Percentiles rank a stretch among this genome's conserved stretches.
Conservation (phyloP, 2,888 invertebrate genomes). For the Penaeus monodon region DNA sequence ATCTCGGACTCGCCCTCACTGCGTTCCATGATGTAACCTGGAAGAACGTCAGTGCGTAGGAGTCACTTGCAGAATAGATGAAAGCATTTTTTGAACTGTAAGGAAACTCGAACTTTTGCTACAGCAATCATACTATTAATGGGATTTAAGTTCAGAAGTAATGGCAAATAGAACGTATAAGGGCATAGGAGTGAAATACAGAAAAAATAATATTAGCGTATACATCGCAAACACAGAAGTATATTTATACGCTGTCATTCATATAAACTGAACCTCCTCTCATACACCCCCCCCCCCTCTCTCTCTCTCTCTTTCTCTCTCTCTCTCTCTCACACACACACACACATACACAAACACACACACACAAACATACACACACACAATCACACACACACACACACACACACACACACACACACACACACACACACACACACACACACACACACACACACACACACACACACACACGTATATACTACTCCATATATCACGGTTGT, state of each 20-base stretch:
- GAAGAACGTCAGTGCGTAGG: not conserved
- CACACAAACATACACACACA: not conserved
- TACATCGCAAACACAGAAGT: too few relatives aligned
- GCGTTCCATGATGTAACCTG: constrained; percentile 84
- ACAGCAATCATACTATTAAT: not conserved
- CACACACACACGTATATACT: not conserved
- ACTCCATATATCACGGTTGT: not conserved
- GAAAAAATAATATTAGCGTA: too few relatives aligned
- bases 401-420: constrained; percentile 1
- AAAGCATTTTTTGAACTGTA: not conserved
- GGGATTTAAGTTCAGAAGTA: not conserved
- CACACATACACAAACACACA: too few relatives aligned
- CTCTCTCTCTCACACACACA: too few relatives aligned
- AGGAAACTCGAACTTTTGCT: not conserved
- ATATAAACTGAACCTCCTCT: too few relatives aligned
- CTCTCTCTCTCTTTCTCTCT: too few relatives aligned
- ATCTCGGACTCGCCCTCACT: constrained; percentile 78
- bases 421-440: constrained; percentile 15
- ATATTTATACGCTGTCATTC: too few relatives aligned
- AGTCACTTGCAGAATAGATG: not conserved
- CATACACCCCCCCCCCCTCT: too few relatives aligned
- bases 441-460: constrained; percentile 19
- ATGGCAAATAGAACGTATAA: too few relatives aligned
- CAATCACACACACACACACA: constrained; percentile 35
- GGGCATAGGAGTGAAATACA: too few relatives aligned